Conservation (phyloP, 2,113 vertebrate species). For the Onychorhynchus coronatus region DNA sequence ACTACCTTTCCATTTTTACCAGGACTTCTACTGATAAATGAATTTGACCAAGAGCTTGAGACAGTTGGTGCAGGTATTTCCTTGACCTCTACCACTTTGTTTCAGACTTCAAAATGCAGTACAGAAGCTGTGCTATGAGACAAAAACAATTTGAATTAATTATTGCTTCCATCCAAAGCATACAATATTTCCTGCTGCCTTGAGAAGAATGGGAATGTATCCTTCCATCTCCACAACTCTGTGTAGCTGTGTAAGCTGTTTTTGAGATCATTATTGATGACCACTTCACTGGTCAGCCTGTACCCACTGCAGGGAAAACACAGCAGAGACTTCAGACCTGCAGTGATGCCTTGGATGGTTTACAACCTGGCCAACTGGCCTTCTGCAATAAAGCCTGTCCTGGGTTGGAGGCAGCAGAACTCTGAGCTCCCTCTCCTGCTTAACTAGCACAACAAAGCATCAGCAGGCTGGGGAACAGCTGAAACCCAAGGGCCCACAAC, state of each 20-base stretch:
- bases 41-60: not conserved
- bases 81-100: not conserved
- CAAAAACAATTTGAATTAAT: not conserved
- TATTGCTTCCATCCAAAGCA: not conserved
- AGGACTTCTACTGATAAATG: not conserved
- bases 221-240: not conserved
- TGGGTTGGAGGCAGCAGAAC: not conserved
- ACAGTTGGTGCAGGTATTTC: not conserved
- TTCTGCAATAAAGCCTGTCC: not conserved
- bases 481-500: not conserved
- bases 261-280: not conserved
- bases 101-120: not conserved
- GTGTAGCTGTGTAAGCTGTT: not conserved
- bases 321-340: not conserved
- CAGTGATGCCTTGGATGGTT: not conserved
- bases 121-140: not conserved
- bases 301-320: not conserved
- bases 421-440: not conserved
- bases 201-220: not conserved
- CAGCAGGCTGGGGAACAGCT: not conserved
- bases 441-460: not conserved
- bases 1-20: not conserved
- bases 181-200: not conserved
- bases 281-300: not conserved
- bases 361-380: accelerated